Percentiles rank a stretch among this genome's conserved stretches.
These are phyloP conservation scores for Columba janthina DNA, from an alignment of 2,113 vertebrate genomes.

Conservation along the genomic window DNA sequence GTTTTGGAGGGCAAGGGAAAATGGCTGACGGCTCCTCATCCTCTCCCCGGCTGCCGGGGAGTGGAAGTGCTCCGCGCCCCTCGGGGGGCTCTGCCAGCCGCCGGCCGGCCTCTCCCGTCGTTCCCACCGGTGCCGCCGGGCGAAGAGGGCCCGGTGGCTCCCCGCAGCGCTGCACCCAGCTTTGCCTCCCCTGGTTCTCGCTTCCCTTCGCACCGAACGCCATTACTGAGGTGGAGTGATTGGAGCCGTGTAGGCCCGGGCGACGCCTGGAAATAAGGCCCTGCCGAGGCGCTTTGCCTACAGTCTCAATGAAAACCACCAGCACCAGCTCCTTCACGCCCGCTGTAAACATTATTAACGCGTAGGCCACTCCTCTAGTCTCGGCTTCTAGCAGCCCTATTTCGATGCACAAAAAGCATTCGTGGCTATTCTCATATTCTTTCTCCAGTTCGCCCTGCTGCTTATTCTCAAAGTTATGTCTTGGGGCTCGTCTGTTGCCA, in stretches of 20 bases:
- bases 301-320: conserved; percentile 26
- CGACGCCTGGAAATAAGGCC: conserved; percentile 77
- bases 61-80: conserved; percentile 3
- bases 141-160: background rate
- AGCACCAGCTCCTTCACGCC: conserved; percentile 15
- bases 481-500: background rate
- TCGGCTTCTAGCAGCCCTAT: background rate
- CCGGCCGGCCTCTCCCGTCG: background rate
- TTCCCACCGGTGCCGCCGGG: background rate
- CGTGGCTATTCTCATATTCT: background rate
- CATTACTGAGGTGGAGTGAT: conserved; percentile 87
- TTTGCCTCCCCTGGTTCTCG: background rate
- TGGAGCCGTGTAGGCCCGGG: conserved; percentile 76
- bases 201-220: conserved; percentile 78
- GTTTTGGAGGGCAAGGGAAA: conserved; percentile 81
- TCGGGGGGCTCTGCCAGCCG: background rate
- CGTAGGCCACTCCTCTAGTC: conserved; percentile 48
- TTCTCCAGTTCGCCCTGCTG: background rate
- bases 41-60: conserved; percentile 71
- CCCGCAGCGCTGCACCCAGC: background rate
- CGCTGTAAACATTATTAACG: conserved; percentile 53
- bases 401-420: background rate
- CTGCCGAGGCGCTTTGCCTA: conserved; percentile 31
- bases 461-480: background rate
- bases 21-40: conserved; percentile 83